Conservation (phyloP, 2,888 invertebrate genomes). For the Aphodius sticticus region DNA sequence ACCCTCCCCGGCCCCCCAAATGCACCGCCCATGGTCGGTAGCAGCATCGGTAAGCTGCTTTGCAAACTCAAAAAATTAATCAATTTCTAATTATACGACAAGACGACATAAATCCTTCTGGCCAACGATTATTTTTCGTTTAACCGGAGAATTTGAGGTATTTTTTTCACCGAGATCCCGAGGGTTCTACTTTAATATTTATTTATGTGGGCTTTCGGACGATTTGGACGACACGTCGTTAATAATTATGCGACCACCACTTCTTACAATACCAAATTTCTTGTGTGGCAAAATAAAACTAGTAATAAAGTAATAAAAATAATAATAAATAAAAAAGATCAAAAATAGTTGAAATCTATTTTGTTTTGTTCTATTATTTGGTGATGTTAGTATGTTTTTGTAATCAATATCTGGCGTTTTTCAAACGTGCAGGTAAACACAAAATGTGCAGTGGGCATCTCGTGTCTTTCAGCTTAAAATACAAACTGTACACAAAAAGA, state of each 20-base stretch:
- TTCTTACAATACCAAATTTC: not conserved
- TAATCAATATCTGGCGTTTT: too few species aligned
- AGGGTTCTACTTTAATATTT: slow-evolving; percentile 15
- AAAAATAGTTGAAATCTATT: too few species aligned
- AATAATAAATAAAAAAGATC: too few species aligned
- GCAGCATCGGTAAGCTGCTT: slow-evolving; percentile 39
- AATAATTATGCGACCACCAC: not conserved
- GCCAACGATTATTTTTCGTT: slow-evolving; percentile 54
- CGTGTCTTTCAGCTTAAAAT: too few species aligned
- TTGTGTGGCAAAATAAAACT: not conserved
- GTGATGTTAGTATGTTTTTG: too few species aligned
- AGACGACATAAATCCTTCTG: slow-evolving; percentile 54
- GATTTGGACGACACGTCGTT: slow-evolving; percentile 13
- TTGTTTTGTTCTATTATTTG: too few species aligned
- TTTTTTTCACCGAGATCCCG: slow-evolving; percentile 48
- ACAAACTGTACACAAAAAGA: too few species aligned
- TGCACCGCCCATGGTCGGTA: not conserved
- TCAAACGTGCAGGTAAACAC: too few species aligned
- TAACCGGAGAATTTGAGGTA: slow-evolving; percentile 51
- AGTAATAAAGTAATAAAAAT: not conserved
- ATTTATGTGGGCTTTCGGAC: slow-evolving; percentile 15
- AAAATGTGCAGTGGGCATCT: too few species aligned
- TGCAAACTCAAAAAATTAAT: slow-evolving; percentile 59
- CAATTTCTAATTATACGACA: slow-evolving; percentile 61
- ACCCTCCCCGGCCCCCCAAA: not conserved